Percentiles rank a stretch among this genome's conserved stretches.
Evolutionary conservation across 2,797 vertebrate genomes (phyloP).

Genomic region (Linurgus olivaceus): DNA sequence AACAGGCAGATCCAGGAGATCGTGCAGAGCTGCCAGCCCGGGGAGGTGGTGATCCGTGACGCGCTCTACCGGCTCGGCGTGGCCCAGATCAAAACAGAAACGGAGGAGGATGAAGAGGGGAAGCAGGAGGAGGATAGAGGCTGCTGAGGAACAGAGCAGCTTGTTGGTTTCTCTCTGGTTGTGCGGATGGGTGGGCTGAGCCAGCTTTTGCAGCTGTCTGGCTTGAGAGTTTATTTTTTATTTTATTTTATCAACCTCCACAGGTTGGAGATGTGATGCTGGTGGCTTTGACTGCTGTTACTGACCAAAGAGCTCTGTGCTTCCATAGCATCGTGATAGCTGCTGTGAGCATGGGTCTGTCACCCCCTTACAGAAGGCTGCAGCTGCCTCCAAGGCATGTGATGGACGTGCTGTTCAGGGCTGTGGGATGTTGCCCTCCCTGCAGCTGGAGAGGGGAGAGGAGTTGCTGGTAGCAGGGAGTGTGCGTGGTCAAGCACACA

Average conservation of each 20-base stretch:
- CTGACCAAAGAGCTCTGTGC: slow-evolving; percentile 77
- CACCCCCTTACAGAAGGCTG: background rate
- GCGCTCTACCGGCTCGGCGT: slow-evolving; percentile 92
- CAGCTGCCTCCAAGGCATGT: background rate
- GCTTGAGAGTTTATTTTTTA: slow-evolving; percentile 2
- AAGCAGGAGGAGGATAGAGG: slow-evolving; percentile 56
- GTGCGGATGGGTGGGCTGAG: background rate
- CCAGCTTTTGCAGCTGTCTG: background rate
- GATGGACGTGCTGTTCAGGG: background rate
- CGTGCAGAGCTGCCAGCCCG: slow-evolving; percentile 91
- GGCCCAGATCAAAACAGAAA: slow-evolving; percentile 92
- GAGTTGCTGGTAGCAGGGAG: background rate
- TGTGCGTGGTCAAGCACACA: background rate
- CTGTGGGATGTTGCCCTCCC: background rate
- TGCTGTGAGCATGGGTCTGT: background rate
- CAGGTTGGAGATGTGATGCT: background rate
- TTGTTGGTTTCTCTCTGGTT: background rate
- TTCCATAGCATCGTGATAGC: slow-evolving; percentile 45
- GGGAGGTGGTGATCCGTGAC: slow-evolving; percentile 95
- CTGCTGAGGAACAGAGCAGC: slow-evolving; percentile 21
- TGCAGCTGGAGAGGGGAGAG: background rate
- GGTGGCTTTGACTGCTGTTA: slow-evolving; percentile 64
- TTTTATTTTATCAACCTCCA: background rate
- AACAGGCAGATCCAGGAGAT: slow-evolving; percentile 91
- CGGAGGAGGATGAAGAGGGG: slow-evolving; percentile 75